These are phyloP conservation scores for Lasioglossum vierecki DNA, from an alignment of 2,888 invertebrate species.

Conservation along the genomic window DNA sequence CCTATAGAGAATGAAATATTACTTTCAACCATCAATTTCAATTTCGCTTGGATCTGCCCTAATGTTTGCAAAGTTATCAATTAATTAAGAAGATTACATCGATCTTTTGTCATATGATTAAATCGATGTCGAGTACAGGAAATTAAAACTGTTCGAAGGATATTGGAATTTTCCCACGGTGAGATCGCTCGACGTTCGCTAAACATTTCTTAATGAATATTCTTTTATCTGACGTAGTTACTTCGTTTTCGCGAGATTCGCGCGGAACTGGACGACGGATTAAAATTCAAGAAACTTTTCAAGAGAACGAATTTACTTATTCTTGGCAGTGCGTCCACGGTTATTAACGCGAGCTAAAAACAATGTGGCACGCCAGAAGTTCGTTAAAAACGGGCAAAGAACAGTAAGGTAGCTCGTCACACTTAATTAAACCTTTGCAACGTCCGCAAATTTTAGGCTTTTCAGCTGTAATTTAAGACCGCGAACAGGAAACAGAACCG, in stretches of 20 bases:
- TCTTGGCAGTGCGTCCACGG: background rate
- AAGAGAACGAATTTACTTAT: slow-evolving; percentile 3
- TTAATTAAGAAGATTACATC: background rate
- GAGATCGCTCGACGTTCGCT: background rate
- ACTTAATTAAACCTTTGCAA: slow-evolving; percentile 32
- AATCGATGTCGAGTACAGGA: background rate
- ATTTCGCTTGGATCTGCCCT: background rate
- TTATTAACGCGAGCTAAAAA: slow-evolving; percentile 7
- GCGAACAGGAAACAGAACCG: background rate
- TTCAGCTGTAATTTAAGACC: slow-evolving; percentile 19
- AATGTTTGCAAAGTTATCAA: background rate
- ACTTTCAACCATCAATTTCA: background rate
- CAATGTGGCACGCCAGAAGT: background rate
- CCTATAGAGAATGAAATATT: background rate
- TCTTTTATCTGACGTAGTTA: background rate
- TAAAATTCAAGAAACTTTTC: background rate
- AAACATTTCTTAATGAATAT: background rate
- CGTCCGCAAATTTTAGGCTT: slow-evolving; percentile 19
- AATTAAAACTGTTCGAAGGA: background rate
- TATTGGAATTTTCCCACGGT: background rate
- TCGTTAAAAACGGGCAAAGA: background rate
- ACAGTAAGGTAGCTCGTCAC: slow-evolving; percentile 10
- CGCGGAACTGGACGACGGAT: background rate
- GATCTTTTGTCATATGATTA: background rate
- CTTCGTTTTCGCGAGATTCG: background rate